Percentiles rank a stretch among this genome's conserved stretches.
Evolutionary conservation across 2,113 vertebrate species (phyloP).

Genomic region (Dasyprocta punctata): DNA sequence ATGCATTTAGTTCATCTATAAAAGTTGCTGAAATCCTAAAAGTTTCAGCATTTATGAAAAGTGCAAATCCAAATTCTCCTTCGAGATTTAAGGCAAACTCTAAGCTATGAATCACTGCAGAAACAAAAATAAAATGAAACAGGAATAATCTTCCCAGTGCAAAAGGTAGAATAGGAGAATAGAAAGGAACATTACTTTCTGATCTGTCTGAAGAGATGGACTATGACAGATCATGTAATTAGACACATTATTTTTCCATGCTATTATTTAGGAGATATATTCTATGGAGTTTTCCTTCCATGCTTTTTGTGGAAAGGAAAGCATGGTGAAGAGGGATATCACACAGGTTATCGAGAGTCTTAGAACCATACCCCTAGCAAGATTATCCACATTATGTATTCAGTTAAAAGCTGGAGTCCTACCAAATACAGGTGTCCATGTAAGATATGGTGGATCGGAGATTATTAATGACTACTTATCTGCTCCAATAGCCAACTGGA

Average conservation of each 20-base stretch:
- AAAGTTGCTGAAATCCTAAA: background rate
- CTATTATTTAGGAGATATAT: background rate
- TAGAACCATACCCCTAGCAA: background rate
- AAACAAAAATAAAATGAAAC: background rate
- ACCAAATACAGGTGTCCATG: background rate
- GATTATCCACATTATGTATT: background rate
- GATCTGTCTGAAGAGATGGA: background rate
- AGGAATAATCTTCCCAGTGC: background rate
- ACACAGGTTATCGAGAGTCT: background rate
- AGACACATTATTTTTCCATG: background rate
- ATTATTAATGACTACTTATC: background rate
- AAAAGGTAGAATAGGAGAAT: background rate
- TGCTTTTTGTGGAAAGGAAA: background rate
- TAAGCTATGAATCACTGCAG: background rate
- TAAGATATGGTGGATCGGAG: background rate
- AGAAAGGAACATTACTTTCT: background rate
- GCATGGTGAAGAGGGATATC: background rate
- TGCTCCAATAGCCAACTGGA: background rate
- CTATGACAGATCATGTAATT: background rate
- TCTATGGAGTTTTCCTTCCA: background rate
- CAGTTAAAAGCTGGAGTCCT: background rate
- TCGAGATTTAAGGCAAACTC: background rate
- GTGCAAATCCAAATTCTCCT: background rate
- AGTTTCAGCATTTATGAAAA: background rate
- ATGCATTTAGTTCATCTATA: background rate